Base-by-base conservation (phyloP, 2,888 invertebrate genomes). In the Enchytraeus crypticus region DNA sequence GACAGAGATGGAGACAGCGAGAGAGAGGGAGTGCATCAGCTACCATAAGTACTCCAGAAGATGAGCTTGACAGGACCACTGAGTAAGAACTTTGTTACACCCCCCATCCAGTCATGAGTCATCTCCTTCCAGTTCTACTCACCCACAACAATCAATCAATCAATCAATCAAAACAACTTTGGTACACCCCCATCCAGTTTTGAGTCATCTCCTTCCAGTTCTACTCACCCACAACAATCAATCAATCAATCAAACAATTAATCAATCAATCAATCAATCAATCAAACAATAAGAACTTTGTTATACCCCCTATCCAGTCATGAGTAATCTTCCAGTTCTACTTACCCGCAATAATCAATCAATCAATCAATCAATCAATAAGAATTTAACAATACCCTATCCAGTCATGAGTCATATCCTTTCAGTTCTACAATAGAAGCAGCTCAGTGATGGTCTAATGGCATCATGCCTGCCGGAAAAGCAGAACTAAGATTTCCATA, bases 131-230 rank as follows among this genome's bases (percentile, higher is more conserved):
- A 98, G 80, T 98, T 98, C 69, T 69, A 32, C 2, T 18, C 8
- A 38, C 38, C 38, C 8, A 38, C 18, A n/a, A n/a, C n/a, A n/a
- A n/a, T n/a, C n/a, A n/a, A n/a, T n/a, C n/a, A n/a, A n/a, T n/a
- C n/a, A n/a, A n/a, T n/a, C n/a, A n/a, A n/a, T n/a, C n/a, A n/a
- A n/a, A 79, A 47, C 53, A 71, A 69, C 23, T 66, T 64, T 45
- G 76, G 66, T 8, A 74, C 66, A 3, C 74, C 73, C n/a, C 72
- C 68, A 74, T 83, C 67, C 88, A 84, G 1, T 92, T 90, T 76
- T 88, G 92, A 73, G 93, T 90, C 97, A 98, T 98, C 81, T 97
- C 92, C 21, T 85, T 83, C 90, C 93, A 98, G 80, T 98, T 98
- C 69, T 69, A 32, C 2, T 18, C 8, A 38, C 38, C 38, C 8